Conservation (phyloP, 1,140 invertebrate species). For the Oncopodura yosiiana region DNA sequence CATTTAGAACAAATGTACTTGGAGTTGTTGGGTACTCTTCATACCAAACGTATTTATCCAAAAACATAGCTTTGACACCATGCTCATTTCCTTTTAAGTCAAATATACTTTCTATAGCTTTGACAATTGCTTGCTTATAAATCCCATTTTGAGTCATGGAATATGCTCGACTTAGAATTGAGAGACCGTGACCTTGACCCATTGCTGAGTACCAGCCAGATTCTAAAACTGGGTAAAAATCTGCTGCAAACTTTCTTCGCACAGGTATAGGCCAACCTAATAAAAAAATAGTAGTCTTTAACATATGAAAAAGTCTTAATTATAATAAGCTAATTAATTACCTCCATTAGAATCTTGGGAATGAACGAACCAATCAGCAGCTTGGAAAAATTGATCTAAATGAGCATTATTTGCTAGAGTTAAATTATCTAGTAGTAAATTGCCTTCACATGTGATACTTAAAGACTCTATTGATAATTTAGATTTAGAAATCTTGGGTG, state of each 20-base stretch:
- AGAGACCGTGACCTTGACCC: slow-evolving; percentile 95
- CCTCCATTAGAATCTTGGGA: slow-evolving; percentile 77
- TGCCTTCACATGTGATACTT: slow-evolving; percentile 53
- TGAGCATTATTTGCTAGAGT: slow-evolving; percentile 73
- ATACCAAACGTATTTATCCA: slow-evolving; percentile 78
- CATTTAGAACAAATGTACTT: slow-evolving; percentile 91
- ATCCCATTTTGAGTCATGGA: slow-evolving; percentile 63
- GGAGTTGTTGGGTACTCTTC: slow-evolving; percentile 97
- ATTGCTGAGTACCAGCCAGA: slow-evolving; percentile 95
- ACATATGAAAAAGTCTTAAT: too few species aligned
- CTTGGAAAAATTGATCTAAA: slow-evolving; percentile 78
- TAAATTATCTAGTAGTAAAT: slow-evolving; percentile 69
- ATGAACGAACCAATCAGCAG: slow-evolving; percentile 83
- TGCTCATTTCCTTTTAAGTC: slow-evolving; percentile 35
- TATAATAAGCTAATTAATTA: too few species aligned
- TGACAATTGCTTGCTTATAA: slow-evolving; percentile 44
- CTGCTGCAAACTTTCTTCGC: slow-evolving; percentile 58
- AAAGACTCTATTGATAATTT: slow-evolving; percentile 37
- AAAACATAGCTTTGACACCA: slow-evolving; percentile 74
- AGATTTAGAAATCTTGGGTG: slow-evolving; percentile 33
- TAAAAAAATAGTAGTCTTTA: too few species aligned
- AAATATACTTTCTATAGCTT: slow-evolving; percentile 35
- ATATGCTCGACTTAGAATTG: slow-evolving; percentile 80
- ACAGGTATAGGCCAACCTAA: slow-evolving; percentile 87
- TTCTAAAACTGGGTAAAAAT: slow-evolving; percentile 48